Base-by-base conservation (phyloP, 2,888 invertebrate genomes). In the Onchidella celtica region DNA sequence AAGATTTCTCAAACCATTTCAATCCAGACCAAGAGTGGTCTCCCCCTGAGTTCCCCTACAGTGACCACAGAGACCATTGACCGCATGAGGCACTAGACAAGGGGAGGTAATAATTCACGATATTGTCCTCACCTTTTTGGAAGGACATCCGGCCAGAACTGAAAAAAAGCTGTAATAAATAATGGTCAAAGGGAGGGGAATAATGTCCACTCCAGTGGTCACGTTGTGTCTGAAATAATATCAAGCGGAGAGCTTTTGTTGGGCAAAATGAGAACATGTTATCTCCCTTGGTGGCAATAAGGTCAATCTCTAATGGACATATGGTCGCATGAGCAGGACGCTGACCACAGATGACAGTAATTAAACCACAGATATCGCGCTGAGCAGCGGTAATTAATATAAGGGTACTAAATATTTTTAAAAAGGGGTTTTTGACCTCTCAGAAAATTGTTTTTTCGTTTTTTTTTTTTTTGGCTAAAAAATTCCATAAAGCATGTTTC, bases 151-250 rank as follows among this genome's bases (percentile, higher is more conserved):
- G 4, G 55, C 11, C 6, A 72, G 32, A n/a, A n/a, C n/a, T n/a
- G n/a, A n/a, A 72, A 17, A 69, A 72, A 2, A n/a, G 72, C n/a
- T n/a, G 72, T 72, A 72, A 72, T 72, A 72, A 72, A 72, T 55
- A 72, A 57, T 57, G 38, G 32, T 57, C 24, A 55, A 34, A 72
- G 32, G 21, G 57, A 32, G 4, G 29, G 57, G 55, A 72, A 72
- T 72, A 72, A 57, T 24, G 72, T 72, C 72, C 72, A 72, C 72
- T 72, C 57, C 21, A 72, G 34, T 72, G 72, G 72, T 57, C 72
- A 72, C 72, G 72, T 57, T n/a, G 55, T 57, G 57, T 34, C 57
- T 57, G 55, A 34, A 2, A 32, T 57, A 72, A 72, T 57, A 57
- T 34, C 55, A 72, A 57, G 34, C 38, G 72, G 72, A 57, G 57